Conservation (phyloP, 64 coral and sea anemone genomes). For the Pocillopora damicornis region DNA sequence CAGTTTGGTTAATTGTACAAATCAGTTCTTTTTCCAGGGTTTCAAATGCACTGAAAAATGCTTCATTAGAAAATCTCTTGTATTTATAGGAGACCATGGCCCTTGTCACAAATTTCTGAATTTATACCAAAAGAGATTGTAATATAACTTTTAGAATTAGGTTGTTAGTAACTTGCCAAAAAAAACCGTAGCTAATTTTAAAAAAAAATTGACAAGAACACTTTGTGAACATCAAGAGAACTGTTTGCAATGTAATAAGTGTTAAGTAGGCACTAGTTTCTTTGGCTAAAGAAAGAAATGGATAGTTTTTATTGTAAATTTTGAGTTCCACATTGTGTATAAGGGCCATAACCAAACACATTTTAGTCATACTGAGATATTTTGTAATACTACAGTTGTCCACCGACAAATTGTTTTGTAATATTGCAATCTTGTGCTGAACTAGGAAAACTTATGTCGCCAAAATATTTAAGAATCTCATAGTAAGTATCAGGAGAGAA, state of each 20-base stretch:
- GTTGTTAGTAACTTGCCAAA: background rate
- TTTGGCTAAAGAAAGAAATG: background rate
- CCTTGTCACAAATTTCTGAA: background rate
- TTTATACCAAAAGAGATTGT: background rate
- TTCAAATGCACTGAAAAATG: too few species aligned
- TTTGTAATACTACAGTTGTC: background rate
- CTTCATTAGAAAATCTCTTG: background rate
- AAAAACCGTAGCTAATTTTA: too few species aligned
- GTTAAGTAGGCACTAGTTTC: background rate
- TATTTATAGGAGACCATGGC: background rate
- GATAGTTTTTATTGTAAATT: background rate
- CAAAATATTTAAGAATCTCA: conserved; percentile 37
- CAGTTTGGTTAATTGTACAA: background rate
- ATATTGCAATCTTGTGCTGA: background rate
- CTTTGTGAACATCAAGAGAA: too few species aligned
- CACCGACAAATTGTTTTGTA: conserved; percentile 5
- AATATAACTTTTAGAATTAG: background rate
- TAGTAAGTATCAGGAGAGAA: background rate
- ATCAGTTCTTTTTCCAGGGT: background rate
- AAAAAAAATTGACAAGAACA: too few species aligned
- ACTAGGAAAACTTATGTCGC: conserved; percentile 26
- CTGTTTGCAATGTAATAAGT: too few species aligned
- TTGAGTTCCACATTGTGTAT: background rate
- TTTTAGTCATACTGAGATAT: background rate
- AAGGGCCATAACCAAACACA: background rate